Conservation (phyloP, 2,888 invertebrate genomes). For the Hypsopygia costalis region DNA sequence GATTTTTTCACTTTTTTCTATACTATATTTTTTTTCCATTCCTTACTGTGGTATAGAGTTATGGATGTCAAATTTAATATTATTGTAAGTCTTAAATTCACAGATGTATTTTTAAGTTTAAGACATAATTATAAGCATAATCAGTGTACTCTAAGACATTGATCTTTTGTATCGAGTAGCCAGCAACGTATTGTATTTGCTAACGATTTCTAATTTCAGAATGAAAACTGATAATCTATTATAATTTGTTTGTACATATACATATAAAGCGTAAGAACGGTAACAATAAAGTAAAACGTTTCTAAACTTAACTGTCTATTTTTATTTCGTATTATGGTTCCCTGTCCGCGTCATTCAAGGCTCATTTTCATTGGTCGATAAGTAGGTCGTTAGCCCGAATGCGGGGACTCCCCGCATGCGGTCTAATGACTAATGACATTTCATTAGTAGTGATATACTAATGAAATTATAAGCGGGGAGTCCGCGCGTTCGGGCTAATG, state of each 20-base stretch:
- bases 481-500: no score
- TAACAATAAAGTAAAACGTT: conserved; percentile 73
- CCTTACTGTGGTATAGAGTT: conserved; percentile 77
- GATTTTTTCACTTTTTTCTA: conserved; percentile 49
- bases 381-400: no score
- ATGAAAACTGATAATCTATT: conserved; percentile 73
- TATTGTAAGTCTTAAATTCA: conserved; percentile 57
- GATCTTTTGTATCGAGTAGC: conserved; percentile 53
- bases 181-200: conserved; percentile 57
- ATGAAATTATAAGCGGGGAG: no score
- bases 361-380: no score
- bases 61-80: conserved; percentile 66
- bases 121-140: conserved; percentile 64
- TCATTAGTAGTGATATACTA: no score
- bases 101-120: conserved; percentile 72
- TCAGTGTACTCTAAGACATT: conserved; percentile 66
- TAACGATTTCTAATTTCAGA: conserved; percentile 72
- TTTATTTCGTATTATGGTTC: no score
- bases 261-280: conserved; percentile 75
- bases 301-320: conserved; percentile 65
- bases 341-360: no score
- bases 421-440: no score
- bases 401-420: no score
- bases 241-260: conserved; percentile 80
- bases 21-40: conserved; percentile 67